Percentiles rank a stretch among this genome's conserved stretches.
These are phyloP conservation scores for Diadema setosum DNA, from an alignment of 35 echinoderm and acorn worm species.

Conservation along the genomic window DNA sequence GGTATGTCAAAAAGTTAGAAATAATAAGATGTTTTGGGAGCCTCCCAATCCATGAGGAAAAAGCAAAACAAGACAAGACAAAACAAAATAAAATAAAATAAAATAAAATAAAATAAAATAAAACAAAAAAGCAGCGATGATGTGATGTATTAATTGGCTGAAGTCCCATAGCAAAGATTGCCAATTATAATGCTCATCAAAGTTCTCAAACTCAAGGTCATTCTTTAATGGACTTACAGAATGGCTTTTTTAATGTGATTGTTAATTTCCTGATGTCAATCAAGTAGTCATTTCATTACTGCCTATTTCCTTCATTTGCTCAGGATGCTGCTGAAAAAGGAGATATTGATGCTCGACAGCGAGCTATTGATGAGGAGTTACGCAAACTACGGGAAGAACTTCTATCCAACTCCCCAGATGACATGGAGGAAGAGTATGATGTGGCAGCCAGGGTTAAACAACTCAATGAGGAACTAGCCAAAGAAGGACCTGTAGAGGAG, in stretches of 20 bases:
- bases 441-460: slow-evolving; percentile 33
- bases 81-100: too few species aligned
- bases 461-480: slow-evolving; percentile 71
- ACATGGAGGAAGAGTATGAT: slow-evolving; percentile 25
- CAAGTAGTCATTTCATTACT: not conserved
- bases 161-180: too few species aligned
- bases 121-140: too few species aligned
- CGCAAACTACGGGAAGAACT: slow-evolving; percentile 45
- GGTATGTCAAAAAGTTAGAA: too few species aligned
- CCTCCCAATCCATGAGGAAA: too few species aligned
- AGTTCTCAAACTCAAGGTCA: not conserved
- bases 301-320: not conserved
- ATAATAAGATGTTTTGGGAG: too few species aligned
- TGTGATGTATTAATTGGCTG: too few species aligned
- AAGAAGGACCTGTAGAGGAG: slow-evolving; percentile 41
- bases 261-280: not conserved
- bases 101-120: too few species aligned
- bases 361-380: slow-evolving; percentile 22
- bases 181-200: not conserved
- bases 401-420: not conserved
- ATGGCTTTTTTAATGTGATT: not conserved
- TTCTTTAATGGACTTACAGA: not conserved
- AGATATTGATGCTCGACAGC: not conserved
- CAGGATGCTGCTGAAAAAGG: not conserved
- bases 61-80: too few species aligned